Conservation (phyloP, 2,888 invertebrate species). For the Scaptodrosophila latifasciaeformis region DNA sequence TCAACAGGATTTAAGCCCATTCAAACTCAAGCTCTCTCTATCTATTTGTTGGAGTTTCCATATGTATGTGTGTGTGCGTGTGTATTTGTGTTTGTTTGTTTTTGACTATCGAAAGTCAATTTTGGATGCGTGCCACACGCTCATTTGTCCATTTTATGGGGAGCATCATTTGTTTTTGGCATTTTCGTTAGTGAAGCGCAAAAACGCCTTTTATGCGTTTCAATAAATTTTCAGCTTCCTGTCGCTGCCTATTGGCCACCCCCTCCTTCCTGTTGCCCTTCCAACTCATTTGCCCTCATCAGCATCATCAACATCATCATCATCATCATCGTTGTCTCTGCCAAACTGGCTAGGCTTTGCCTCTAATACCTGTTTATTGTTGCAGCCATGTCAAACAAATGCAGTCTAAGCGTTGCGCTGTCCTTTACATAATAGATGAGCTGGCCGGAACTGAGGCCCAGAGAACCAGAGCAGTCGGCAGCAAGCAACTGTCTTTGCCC, state of each 20-base stretch:
- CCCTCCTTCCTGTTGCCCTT: background rate
- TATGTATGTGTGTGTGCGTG: background rate
- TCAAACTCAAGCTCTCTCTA: background rate
- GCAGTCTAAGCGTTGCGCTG: slow-evolving; percentile 38
- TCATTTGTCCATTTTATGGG: slow-evolving; percentile 64
- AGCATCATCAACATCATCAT: background rate
- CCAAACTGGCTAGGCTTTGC: too few species aligned
- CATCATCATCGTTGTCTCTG: background rate
- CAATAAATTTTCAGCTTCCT: slow-evolving; percentile 47
- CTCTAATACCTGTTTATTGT: slow-evolving; percentile 64
- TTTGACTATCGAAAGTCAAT: slow-evolving; percentile 65
- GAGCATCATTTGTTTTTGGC: slow-evolving; percentile 50
- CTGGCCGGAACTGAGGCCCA: too few species aligned
- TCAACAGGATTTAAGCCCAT: slow-evolving; percentile 49
- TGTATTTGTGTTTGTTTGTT: slow-evolving; percentile 13
- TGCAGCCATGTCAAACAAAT: slow-evolving; percentile 22
- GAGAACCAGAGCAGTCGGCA: too few species aligned
- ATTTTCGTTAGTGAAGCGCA: slow-evolving; percentile 32
- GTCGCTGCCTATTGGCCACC: background rate
- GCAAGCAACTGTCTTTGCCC: too few species aligned
- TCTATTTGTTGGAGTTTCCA: too few species aligned
- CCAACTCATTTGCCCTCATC: slow-evolving; percentile 41
- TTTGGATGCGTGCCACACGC: slow-evolving; percentile 63
- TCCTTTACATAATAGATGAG: slow-evolving; percentile 45
- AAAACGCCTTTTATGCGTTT: slow-evolving; percentile 55